Evolutionary conservation across 2,113 vertebrate genomes (phyloP).

Genomic region (Grammomys dolichurus): DNA sequence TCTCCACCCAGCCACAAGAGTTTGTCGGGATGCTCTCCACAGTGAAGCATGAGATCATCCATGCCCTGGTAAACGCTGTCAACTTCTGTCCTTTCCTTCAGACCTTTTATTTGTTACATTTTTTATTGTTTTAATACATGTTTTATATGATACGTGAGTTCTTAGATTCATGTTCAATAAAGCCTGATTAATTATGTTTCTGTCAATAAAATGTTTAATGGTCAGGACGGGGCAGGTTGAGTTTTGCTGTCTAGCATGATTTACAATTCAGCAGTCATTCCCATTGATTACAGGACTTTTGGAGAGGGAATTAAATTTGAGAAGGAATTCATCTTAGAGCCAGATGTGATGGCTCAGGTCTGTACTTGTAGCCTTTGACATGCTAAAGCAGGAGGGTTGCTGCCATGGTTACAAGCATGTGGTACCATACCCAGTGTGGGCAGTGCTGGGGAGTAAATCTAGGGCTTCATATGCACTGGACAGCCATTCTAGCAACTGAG

Average conservation of each 20-base stretch:
- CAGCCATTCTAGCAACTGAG: neutral
- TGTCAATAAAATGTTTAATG: constrained; percentile 34
- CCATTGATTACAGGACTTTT: constrained; percentile 31
- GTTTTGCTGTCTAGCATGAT: constrained; percentile 48
- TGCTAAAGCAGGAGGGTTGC: neutral
- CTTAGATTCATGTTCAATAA: constrained; percentile 26
- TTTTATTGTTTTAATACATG: constrained; percentile 39
- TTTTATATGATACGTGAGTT: neutral
- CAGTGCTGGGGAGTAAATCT: neutral
- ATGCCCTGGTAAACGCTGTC: constrained; percentile 92
- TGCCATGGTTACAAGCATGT: neutral
- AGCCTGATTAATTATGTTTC: constrained; percentile 31
- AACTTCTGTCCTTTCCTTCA: neutral
- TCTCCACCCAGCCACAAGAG: constrained; percentile 96
- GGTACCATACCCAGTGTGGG: too few species aligned
- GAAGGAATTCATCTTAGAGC: neutral
- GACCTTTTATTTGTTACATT: neutral
- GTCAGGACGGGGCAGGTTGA: neutral
- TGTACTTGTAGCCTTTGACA: neutral
- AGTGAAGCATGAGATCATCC: constrained; percentile 98
- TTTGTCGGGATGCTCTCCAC: constrained; percentile 98
- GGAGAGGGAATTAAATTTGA: constrained; percentile 11
- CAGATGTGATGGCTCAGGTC: neutral
- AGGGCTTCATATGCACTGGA: neutral
- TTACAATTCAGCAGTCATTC: neutral